Conservation (phyloP, 2,888 invertebrate species). For the Zhuqinia jingwanae region DNA sequence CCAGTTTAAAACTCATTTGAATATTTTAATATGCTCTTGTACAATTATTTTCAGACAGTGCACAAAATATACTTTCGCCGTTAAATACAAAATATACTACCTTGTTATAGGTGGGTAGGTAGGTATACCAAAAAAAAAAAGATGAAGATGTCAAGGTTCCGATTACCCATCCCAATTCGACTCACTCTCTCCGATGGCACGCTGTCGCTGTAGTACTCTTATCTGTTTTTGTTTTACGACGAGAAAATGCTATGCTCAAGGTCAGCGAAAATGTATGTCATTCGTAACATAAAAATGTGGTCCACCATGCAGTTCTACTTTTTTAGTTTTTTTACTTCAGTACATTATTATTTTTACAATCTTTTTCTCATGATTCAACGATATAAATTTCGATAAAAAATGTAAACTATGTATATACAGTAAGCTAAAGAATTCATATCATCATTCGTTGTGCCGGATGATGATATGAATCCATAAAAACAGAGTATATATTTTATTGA, state of each 20-base stretch:
- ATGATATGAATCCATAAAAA: not conserved
- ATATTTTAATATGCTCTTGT: too few species aligned
- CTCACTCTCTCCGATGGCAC: too few species aligned
- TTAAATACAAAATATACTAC: too few species aligned
- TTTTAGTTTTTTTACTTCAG: not conserved
- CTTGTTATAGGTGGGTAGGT: too few species aligned
- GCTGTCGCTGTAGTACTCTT: too few species aligned
- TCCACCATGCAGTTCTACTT: not conserved
- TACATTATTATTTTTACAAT: not conserved
- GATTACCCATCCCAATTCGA: not conserved
- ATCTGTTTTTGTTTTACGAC: not conserved
- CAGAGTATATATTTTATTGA: not conserved
- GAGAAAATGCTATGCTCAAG: slow-evolving; percentile 13
- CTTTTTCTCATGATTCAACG: slow-evolving; percentile 9
- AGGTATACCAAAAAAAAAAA: too few species aligned
- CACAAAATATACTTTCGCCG: too few species aligned
- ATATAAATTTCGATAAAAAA: slow-evolving; percentile 18
- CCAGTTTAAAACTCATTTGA: too few species aligned
- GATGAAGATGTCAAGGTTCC: slow-evolving; percentile 22
- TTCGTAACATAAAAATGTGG: not conserved
- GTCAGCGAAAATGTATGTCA: not conserved
- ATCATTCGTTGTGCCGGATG: too few species aligned
- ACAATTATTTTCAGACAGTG: too few species aligned
- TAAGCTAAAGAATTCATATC: not conserved
- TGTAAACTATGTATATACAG: not conserved